phyloP scores from a whole-genome alignment of 2,797 vertebrate species.

The Xiphorhynchus erythropygius region DNA sequence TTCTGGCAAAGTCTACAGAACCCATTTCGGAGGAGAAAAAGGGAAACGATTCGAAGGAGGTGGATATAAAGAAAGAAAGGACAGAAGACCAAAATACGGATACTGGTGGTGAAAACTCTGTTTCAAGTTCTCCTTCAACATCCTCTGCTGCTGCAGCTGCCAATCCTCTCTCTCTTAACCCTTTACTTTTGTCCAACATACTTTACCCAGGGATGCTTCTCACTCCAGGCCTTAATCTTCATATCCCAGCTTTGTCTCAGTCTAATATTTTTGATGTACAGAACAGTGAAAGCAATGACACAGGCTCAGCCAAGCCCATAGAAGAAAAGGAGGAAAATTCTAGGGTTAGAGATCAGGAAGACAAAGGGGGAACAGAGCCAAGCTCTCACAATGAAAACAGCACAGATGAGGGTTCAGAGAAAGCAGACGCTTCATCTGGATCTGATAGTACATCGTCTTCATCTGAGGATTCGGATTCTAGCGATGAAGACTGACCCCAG shows the following conservation, averaged over 20 bases:
- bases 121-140: constrained; percentile 80
- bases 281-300: constrained; percentile 87
- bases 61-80: constrained; percentile 90
- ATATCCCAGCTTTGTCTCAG: constrained; percentile 86
- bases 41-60: constrained; percentile 79
- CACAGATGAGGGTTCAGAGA: constrained; percentile 94
- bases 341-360: constrained; percentile 76
- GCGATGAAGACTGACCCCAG: constrained; percentile 91
- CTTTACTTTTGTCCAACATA: constrained; percentile 96
- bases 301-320: constrained; percentile 74
- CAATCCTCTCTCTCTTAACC: constrained; percentile 91
- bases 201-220: constrained; percentile 99
- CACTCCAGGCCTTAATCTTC: constrained; percentile 99
- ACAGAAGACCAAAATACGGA: constrained; percentile 87
- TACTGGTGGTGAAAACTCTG: constrained; percentile 75
- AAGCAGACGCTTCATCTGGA: constrained; percentile 91
- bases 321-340: constrained; percentile 77
- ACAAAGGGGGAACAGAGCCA: constrained; percentile 83
- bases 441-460: constrained; percentile 89
- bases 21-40: constrained; percentile 82
- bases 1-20: constrained; percentile 84
- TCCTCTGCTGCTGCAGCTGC: constrained; percentile 84
- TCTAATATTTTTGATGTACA: constrained; percentile 82
- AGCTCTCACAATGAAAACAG: constrained; percentile 91
- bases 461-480: constrained; percentile 93